phyloP scores from a whole-genome alignment of 2,888 invertebrate genomes.

The Drosophila pegasa region DNA sequence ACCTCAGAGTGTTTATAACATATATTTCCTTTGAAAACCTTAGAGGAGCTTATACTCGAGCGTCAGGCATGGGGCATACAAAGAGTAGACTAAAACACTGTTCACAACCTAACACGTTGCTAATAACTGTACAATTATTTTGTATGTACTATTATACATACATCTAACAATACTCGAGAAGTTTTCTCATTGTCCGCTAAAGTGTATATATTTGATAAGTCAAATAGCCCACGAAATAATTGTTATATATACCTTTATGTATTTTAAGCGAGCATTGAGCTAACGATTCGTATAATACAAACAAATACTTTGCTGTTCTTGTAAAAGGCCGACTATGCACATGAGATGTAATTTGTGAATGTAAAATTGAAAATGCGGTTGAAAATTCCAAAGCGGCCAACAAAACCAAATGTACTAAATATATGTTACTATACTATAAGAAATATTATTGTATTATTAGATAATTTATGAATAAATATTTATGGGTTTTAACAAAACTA shows the following conservation, averaged over 20 bases:
- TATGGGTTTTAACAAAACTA: conserved; percentile 73
- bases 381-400: conserved; percentile 56
- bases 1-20: neutral
- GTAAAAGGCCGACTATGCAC: conserved; percentile 38
- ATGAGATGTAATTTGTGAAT: conserved; percentile 31
- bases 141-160: conserved; percentile 36
- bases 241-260: neutral
- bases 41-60: neutral
- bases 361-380: conserved; percentile 26
- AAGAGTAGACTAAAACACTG: conserved; percentile 25
- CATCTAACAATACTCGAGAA: conserved; percentile 20
- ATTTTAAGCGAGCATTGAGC: conserved; percentile 15
- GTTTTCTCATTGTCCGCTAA: conserved; percentile 27
- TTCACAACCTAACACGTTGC: conserved; percentile 50
- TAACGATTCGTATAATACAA: neutral
- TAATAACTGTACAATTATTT: conserved; percentile 39
- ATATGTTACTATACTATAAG: conserved; percentile 39
- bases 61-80: conserved; percentile 19
- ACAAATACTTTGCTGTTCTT: conserved; percentile 46
- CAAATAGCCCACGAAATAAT: neutral
- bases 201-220: conserved; percentile 2
- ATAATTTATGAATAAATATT: conserved; percentile 73
- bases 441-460: conserved; percentile 49
- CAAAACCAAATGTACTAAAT: conserved; percentile 27
- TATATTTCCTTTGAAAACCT: neutral